Base-by-base conservation (phyloP, 2,797 vertebrate genomes). In the Clarias laeviceps region DNA sequence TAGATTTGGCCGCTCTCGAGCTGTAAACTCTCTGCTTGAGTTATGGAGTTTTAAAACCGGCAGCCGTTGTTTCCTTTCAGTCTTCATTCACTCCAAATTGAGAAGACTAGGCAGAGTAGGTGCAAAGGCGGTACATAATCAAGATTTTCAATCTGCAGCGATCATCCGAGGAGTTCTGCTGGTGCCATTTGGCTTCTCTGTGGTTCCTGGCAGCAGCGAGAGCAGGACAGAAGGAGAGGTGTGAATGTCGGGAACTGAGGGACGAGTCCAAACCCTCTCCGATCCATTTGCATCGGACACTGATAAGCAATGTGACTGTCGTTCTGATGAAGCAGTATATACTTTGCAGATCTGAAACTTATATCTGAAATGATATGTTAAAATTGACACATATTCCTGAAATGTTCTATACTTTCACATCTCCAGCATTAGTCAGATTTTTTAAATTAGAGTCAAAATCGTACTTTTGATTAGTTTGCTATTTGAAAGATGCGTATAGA, bases 121-220 rank as follows among this genome's bases (percentile, higher is more conserved):
- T 9, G 3, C 9, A 1, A 37, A n/a, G 20, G 57, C 81, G 15
- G 5, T 64, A 86, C 40, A 72, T 83, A 56, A 37, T 56, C 80
- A 66, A 40, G 37, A 8, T 20, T 79, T 70, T 24, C 18, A 66
- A 56, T 40, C 56, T 70, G 54, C 32, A 34, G 12, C 12, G 15
- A 54, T 62, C 29, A 14, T 24, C 37, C 37, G 80, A 82, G 32
- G 40, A 24, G 70, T 54, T 82, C 73, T 11, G 14, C 66, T 29
- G 64, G 32, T 76, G 82, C 84, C 87, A 86, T 86, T 84, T 88
- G 87, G 84, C 78, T 80, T 86, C 82, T 81, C 82, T 2, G 78
- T 61, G 70, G 74, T 86, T 78, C 62, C 65, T 88, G 87, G 87
- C 84, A 82, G 40, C 64, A 18, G 22, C 5, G 76, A 80, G 76